Evolutionary conservation across 2,888 invertebrate species (phyloP).

Genomic region (Ormyrus nitidulus): DNA sequence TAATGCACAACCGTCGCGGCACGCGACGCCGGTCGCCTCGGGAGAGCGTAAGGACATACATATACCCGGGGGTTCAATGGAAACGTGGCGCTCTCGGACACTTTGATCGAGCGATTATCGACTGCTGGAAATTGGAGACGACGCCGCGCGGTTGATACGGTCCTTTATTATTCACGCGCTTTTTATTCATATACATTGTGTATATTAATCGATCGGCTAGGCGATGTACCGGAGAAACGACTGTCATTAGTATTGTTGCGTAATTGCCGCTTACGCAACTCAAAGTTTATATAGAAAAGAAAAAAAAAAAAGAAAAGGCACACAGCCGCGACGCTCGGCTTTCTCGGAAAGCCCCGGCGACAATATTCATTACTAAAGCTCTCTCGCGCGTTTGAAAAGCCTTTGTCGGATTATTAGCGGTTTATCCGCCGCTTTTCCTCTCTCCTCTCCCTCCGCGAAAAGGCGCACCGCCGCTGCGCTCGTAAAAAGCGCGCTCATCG

Average conservation of each 20-base stretch:
- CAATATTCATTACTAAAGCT: neutral
- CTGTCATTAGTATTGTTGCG: slow-evolving; percentile 14
- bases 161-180: no score
- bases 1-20: neutral
- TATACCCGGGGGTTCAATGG: neutral
- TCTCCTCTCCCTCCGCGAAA: neutral
- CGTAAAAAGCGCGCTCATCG: neutral
- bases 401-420: neutral
- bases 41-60: neutral
- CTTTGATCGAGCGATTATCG: no score
- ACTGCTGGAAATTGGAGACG: no score
- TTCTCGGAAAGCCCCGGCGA: neutral
- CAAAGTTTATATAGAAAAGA: slow-evolving; percentile 7
- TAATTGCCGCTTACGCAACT: neutral
- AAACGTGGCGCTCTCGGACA: no score
- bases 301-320: slow-evolving; percentile 7
- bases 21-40: neutral
- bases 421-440: neutral
- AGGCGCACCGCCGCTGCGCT: neutral
- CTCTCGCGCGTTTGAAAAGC: neutral
- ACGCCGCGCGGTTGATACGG: no score
- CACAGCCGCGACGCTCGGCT: neutral
- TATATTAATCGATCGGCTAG: no score
- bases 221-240: neutral
- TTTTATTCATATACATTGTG: no score